phyloP scores from a whole-genome alignment of 2,888 invertebrate genomes.

The Tinea pellionella region DNA sequence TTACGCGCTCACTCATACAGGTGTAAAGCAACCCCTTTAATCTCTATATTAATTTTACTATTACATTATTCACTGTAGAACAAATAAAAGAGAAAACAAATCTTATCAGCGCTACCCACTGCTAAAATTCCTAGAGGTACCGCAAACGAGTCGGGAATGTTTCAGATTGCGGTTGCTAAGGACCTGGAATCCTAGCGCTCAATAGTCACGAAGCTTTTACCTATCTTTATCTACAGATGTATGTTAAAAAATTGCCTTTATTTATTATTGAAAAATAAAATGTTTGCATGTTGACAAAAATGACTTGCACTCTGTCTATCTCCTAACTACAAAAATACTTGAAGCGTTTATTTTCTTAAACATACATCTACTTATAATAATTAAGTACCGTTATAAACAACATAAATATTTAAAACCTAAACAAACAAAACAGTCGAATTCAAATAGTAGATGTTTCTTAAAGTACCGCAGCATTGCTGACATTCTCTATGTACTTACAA shows the following conservation, averaged over 20 bases:
- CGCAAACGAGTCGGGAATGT: conserved; percentile 22
- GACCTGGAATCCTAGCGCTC: conserved; percentile 11
- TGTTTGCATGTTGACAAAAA: too few species aligned
- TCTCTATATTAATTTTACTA: too few species aligned
- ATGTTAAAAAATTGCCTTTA: too few species aligned
- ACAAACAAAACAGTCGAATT: not conserved
- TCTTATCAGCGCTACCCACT: not conserved
- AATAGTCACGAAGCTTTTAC: not conserved
- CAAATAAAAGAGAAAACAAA: not conserved
- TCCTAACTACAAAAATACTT: too few species aligned
- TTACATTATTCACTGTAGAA: not conserved
- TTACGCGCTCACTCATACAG: too few species aligned
- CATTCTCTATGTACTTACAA: not conserved
- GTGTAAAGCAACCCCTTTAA: too few species aligned
- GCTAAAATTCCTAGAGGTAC: conserved; percentile 12
- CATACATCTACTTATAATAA: too few species aligned
- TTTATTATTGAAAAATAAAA: too few species aligned
- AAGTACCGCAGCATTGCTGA: not conserved
- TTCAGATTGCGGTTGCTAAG: conserved; percentile 24
- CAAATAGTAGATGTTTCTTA: not conserved
- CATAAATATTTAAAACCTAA: not conserved
- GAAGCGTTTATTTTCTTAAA: too few species aligned
- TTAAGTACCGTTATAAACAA: too few species aligned
- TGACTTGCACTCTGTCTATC: too few species aligned
- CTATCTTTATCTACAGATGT: not conserved